phyloP scores from a whole-genome alignment of 2,797 vertebrate species.

The Paedocypris micromegethes region DNA sequence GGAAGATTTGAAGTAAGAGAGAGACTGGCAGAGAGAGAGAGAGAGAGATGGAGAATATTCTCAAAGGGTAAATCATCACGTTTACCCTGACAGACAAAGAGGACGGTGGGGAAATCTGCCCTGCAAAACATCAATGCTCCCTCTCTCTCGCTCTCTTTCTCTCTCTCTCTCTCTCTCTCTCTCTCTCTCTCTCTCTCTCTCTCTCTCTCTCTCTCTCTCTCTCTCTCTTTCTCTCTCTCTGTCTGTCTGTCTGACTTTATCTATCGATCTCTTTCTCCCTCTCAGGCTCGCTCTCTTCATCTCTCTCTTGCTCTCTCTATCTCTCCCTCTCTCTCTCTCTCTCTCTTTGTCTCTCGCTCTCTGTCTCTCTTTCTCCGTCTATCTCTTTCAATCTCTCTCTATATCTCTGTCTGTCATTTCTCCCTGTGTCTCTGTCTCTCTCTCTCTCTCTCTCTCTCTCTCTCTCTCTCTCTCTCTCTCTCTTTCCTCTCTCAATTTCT shows the following conservation, averaged over 20 bases:
- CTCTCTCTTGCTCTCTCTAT: neutral
- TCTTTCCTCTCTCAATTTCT: neutral
- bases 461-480: too few relatives aligned
- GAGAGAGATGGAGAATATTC: constrained; percentile 16
- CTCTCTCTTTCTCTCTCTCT: too few relatives aligned
- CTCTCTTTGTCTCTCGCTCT: too few relatives aligned
- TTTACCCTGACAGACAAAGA: constrained; percentile 39
- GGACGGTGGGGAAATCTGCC: constrained; percentile 35
- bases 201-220: too few relatives aligned
- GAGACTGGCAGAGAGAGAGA: too few relatives aligned
- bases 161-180: neutral
- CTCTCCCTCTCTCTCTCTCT: too few relatives aligned
- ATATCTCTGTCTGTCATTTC: neutral
- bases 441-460: too few relatives aligned
- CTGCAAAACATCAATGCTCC: constrained; percentile 27
- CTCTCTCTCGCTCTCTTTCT: neutral
- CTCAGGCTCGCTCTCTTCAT: neutral
- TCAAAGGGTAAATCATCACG: constrained; percentile 35
- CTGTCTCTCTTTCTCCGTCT: too few relatives aligned
- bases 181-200: neutral
- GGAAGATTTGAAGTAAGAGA: constrained; percentile 26
- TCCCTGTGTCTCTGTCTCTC: neutral
- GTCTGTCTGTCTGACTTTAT: too few relatives aligned
- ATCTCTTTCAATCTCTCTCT: too few relatives aligned
- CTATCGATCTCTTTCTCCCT: neutral